Evolutionary conservation across 2,797 vertebrate species (phyloP).

Genomic region (Anas flavirostris): DNA sequence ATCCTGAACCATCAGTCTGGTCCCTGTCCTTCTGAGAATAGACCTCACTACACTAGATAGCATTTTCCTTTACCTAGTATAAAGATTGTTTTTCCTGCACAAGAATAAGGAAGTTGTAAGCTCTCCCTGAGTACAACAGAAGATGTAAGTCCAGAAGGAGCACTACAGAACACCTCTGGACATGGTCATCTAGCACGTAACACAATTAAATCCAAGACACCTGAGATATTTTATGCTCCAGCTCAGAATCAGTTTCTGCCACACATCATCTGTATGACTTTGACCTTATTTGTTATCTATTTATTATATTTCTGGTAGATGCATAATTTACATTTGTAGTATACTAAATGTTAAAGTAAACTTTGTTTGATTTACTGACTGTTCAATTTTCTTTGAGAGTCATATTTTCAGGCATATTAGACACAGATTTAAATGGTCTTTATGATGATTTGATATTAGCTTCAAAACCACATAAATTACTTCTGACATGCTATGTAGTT

Average conservation of each 20-base stretch:
- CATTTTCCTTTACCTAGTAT: background rate
- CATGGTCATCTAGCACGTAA: background rate
- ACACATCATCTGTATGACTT: background rate
- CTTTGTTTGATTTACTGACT: background rate
- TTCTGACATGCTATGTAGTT: background rate
- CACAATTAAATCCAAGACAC: background rate
- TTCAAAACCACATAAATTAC: background rate
- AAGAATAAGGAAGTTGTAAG: background rate
- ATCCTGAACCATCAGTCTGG: background rate
- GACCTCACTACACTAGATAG: background rate
- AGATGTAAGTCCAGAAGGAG: background rate
- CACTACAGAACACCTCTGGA: background rate
- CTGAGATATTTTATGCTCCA: background rate
- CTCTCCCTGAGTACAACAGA: background rate
- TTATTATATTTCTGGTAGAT: background rate
- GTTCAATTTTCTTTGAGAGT: constrained; percentile 26
- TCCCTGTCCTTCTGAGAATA: background rate
- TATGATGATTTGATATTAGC: background rate
- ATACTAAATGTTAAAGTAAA: constrained; percentile 5
- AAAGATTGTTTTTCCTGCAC: background rate
- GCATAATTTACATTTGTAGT: background rate
- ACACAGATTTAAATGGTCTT: background rate
- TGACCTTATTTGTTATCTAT: background rate
- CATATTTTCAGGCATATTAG: background rate
- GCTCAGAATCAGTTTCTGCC: background rate